Percentiles rank a stretch among this genome's conserved stretches.
Conservation (phyloP, 2,113 vertebrate species). For the Coptodon rendalli region DNA sequence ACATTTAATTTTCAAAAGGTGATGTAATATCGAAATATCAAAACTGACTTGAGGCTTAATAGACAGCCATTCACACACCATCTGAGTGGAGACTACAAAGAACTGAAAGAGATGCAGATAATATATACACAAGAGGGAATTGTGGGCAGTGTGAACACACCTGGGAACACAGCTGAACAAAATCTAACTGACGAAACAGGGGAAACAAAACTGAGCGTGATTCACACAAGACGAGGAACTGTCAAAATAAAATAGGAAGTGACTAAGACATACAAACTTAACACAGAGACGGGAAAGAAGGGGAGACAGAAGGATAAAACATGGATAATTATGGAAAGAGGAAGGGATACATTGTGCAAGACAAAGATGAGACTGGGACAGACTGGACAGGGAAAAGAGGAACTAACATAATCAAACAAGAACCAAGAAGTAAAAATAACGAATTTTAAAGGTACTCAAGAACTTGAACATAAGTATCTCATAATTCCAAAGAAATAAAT, state of each 20-base stretch:
- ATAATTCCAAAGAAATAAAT: not conserved
- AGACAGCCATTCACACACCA: not conserved
- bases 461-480: not conserved
- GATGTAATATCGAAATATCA: not conserved
- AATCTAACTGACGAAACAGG: not conserved
- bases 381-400: not conserved
- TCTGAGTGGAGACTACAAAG: not conserved
- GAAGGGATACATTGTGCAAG: not conserved
- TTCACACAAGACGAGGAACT: not conserved
- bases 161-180: not conserved
- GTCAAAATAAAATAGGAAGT: not conserved
- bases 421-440: not conserved
- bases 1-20: not conserved
- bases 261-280: not conserved
- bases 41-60: not conserved
- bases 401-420: not conserved
- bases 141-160: not conserved
- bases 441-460: not conserved
- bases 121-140: not conserved
- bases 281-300: not conserved
- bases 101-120: not conserved
- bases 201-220: not conserved
- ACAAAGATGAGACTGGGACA: not conserved
- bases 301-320: not conserved
- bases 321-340: not conserved